These are phyloP conservation scores for Tretioscincus oriximinensis DNA, from an alignment of 2,113 vertebrate genomes.

Conservation along the genomic window DNA sequence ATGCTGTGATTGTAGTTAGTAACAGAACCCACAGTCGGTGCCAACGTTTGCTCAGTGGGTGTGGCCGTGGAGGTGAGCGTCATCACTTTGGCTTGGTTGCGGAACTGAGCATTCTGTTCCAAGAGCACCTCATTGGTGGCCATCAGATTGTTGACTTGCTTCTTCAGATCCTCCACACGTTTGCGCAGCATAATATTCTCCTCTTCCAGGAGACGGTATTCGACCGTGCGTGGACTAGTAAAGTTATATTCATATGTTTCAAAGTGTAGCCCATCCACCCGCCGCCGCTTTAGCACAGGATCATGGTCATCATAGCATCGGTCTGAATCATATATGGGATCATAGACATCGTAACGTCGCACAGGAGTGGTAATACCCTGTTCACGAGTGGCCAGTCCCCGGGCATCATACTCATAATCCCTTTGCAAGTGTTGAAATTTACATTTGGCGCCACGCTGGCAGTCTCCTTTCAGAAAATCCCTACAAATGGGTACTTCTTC, in stretches of 20 bases:
- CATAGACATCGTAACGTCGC: slow-evolving; percentile 77
- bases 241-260: slow-evolving; percentile 85
- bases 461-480: slow-evolving; percentile 94
- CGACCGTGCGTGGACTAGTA: slow-evolving; percentile 77
- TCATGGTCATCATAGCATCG: slow-evolving; percentile 85
- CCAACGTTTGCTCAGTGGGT: slow-evolving; percentile 87
- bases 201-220: slow-evolving; percentile 92
- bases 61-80: slow-evolving; percentile 88
- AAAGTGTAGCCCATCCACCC: slow-evolving; percentile 85
- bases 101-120: slow-evolving; percentile 96
- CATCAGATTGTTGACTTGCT: slow-evolving; percentile 91
- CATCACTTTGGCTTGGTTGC: slow-evolving; percentile 94
- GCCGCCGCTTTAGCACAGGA: slow-evolving; percentile 84
- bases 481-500: slow-evolving; percentile 94
- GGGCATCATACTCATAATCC: slow-evolving; percentile 84
- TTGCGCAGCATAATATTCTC: slow-evolving; percentile 91
- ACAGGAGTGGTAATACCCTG: slow-evolving; percentile 72
- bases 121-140: slow-evolving; percentile 96
- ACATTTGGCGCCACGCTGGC: slow-evolving; percentile 92
- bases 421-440: slow-evolving; percentile 94
- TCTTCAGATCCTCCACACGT: slow-evolving; percentile 94
- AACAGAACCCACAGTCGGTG: slow-evolving; percentile 85
- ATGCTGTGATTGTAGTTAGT: slow-evolving; percentile 97
- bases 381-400: slow-evolving; percentile 70
- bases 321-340: slow-evolving; percentile 82